Conservation (phyloP, 2,797 vertebrate species). For the Echiichthys vipera region DNA sequence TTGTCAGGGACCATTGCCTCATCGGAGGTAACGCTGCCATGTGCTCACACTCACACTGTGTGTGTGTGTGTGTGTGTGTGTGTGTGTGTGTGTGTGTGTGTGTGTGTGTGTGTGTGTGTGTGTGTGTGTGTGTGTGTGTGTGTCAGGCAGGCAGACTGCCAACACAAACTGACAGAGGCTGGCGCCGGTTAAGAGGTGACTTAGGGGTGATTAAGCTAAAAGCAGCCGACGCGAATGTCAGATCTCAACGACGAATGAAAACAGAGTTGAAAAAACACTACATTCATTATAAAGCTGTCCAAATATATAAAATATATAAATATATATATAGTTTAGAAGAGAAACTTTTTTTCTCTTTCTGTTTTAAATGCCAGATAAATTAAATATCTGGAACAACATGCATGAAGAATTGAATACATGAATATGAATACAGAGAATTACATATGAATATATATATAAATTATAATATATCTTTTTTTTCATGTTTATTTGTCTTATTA, state of each 20-base stretch:
- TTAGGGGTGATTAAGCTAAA: constrained; percentile 77
- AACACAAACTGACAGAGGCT: constrained; percentile 72
- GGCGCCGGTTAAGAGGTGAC: constrained; percentile 69
- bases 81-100: constrained; percentile 31
- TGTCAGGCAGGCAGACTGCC: constrained; percentile 67
- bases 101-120: constrained; percentile 44
- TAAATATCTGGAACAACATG: too few species aligned
- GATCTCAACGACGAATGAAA: constrained; percentile 39
- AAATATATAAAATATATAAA: too few species aligned
- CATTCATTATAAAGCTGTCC: background rate
- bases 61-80: constrained; percentile 14
- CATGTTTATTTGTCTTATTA: too few species aligned
- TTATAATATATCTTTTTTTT: too few species aligned
- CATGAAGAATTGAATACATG: too few species aligned
- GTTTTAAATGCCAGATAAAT: too few species aligned
- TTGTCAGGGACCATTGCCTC: constrained; percentile 66
- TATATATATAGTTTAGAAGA: too few species aligned
- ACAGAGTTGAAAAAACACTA: constrained; percentile 12
- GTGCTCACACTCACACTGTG: constrained; percentile 45
- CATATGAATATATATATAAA: too few species aligned
- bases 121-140: constrained; percentile 13
- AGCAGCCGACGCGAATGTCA: constrained; percentile 58
- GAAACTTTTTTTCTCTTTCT: too few species aligned
- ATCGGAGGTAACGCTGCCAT: constrained; percentile 53
- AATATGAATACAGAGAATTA: too few species aligned